Percentiles rank a stretch among this genome's conserved stretches.
Evolutionary conservation across 2,797 vertebrate species (phyloP).

Genomic region (Aeoliscus strigatus): DNA sequence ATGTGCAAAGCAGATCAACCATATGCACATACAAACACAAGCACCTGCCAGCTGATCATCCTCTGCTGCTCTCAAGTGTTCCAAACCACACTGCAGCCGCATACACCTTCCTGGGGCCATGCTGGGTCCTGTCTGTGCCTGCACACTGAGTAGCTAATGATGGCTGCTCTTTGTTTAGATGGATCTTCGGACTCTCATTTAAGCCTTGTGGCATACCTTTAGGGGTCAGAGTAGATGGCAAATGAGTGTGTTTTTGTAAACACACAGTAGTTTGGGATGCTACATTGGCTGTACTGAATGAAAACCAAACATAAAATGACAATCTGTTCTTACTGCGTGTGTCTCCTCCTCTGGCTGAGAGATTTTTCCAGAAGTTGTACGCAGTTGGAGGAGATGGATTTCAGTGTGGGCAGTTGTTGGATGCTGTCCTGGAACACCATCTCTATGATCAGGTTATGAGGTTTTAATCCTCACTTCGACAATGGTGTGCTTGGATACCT

Average conservation of each 20-base stretch:
- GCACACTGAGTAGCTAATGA: slow-evolving; percentile 36
- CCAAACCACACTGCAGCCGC: slow-evolving; percentile 20
- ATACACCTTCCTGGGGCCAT: slow-evolving; percentile 34
- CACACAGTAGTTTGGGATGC: too few species aligned
- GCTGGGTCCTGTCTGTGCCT: slow-evolving; percentile 24
- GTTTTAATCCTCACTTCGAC: too few species aligned
- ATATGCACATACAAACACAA: slow-evolving; percentile 18
- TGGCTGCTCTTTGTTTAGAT: slow-evolving; percentile 23
- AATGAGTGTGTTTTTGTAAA: slow-evolving; percentile 15
- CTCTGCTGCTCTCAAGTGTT: slow-evolving; percentile 17
- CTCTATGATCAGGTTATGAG: too few species aligned
- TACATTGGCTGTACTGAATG: too few species aligned
- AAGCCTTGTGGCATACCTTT: slow-evolving; percentile 9
- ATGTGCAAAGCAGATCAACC: slow-evolving; percentile 57
- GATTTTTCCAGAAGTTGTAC: too few species aligned
- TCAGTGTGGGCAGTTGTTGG: too few species aligned
- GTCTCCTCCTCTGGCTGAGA: too few species aligned
- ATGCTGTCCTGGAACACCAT: too few species aligned
- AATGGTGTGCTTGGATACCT: too few species aligned
- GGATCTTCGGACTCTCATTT: slow-evolving; percentile 48
- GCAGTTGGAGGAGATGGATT: too few species aligned
- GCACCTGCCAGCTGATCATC: slow-evolving; percentile 56
- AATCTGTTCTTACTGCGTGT: too few species aligned
- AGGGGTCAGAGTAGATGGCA: slow-evolving; percentile 4
- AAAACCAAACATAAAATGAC: too few species aligned